Evolutionary conservation across 2,888 invertebrate species (phyloP).

Genomic region (Colletes collaris): DNA sequence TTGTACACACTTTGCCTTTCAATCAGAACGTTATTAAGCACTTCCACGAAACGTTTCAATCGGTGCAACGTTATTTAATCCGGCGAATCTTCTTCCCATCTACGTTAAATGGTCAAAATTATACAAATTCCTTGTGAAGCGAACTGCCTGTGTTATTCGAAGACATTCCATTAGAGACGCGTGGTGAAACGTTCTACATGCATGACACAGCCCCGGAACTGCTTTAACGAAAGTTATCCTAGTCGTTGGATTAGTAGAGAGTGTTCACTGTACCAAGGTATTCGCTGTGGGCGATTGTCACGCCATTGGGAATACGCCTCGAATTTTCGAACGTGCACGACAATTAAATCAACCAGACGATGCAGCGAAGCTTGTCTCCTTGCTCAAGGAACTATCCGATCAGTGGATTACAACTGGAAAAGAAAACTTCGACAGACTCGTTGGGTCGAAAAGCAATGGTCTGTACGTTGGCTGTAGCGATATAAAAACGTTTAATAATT

Average conservation of each 20-base stretch:
- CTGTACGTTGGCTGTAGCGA: too few relatives aligned
- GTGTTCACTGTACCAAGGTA: not conserved
- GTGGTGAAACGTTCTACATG: not conserved
- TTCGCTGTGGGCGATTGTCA: constrained; percentile 4
- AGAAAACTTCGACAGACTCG: too few relatives aligned
- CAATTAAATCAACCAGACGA: constrained; percentile 5
- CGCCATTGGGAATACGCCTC: not conserved
- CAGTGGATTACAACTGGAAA: too few relatives aligned
- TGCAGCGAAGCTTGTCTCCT: not conserved
- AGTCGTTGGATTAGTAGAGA: too few relatives aligned
- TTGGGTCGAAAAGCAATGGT: too few relatives aligned
- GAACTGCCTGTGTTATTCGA: not conserved
- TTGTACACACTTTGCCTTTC: too few relatives aligned
- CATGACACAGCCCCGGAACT: not conserved
- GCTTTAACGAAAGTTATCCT: not conserved
- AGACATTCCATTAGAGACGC: not conserved
- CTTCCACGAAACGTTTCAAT: too few relatives aligned
- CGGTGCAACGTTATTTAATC: too few relatives aligned
- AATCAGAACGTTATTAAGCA: too few relatives aligned
- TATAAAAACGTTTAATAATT: too few relatives aligned
- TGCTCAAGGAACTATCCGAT: not conserved
- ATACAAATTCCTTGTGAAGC: not conserved
- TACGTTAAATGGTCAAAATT: not conserved
- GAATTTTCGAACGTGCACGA: constrained; percentile 9
- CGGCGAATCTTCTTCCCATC: not conserved